Evolutionary conservation across 2,113 vertebrate species (phyloP), one percentile per base, ranked within the genome.

Genomic region (Tonatia bakeri): DNA sequence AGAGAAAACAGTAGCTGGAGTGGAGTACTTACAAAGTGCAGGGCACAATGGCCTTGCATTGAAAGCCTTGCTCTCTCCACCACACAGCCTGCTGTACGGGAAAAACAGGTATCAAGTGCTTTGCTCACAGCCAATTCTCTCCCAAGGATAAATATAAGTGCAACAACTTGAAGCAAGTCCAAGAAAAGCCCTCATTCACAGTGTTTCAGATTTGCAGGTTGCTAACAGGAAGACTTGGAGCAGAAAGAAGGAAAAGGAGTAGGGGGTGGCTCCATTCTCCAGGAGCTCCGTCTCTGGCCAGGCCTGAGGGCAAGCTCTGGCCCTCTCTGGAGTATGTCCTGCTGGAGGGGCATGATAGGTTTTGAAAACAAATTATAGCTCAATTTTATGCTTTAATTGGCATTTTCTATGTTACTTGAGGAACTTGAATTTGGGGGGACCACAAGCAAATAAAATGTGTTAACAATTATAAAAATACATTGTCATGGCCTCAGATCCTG

Each of bases 301-400:
- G 20, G 31, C 50, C 13, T 67, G 5, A 24, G 54, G 61, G 19
- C 14, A 43, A 13, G 24, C 8, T 0, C 43, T 38, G n/a, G 13
- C 11, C 56, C 65, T 43, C 38, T 22, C 0, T 4, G 13, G 61
- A 28, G 3, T 13, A 14, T 38, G 40, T 24, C 33, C 36, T 8
- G 1, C 31, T 36, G 15, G 15, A 45, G 47, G 11, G 56, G 5
- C 19, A 5, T 11, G 1, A 20, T 15, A 59, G 0, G 11, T 50
- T 77, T 83, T 65, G 20, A 72, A 83, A 33, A 81, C 19, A 40
- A 70, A 22, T 52, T 61, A n/a, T 6, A 89, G 54, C 7, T 54
- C n/a, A 75, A 11, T 38, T 72, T 81, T 76, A 59, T 15, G 3
- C 52, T 67, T 75, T n/a, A 16, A 84, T 1, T 5, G 50, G 28